These are phyloP conservation scores for Spodoptera exigua DNA, from an alignment of 2,888 invertebrate genomes.

Conservation along the genomic window DNA sequence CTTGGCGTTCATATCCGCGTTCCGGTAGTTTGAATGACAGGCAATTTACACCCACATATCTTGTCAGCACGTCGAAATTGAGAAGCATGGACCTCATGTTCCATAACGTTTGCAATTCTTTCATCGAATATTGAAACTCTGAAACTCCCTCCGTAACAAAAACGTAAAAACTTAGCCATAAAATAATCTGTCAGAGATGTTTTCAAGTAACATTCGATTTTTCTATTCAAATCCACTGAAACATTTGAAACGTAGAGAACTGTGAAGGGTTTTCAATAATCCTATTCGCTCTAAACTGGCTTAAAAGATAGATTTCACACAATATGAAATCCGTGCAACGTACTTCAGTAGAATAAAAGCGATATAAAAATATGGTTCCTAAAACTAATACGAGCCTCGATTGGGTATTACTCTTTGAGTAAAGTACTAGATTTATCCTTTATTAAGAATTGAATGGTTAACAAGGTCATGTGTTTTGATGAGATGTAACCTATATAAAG, in stretches of 20 bases:
- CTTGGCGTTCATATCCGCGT: slow-evolving; percentile 25
- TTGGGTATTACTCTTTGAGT: slow-evolving; percentile 24
- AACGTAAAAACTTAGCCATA: no score
- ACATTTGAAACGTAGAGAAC: no score
- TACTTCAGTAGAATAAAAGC: background rate
- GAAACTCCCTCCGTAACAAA: no score
- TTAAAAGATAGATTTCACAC: no score
- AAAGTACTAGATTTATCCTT: slow-evolving; percentile 42
- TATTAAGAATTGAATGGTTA: slow-evolving; percentile 54
- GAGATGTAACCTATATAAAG: slow-evolving; percentile 57
- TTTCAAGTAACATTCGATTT: no score
- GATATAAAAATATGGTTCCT: slow-evolving; percentile 1
- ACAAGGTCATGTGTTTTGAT: slow-evolving; percentile 58
- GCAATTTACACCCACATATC: slow-evolving; percentile 16
- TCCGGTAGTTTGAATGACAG: slow-evolving; percentile 35
- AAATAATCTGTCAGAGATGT: no score
- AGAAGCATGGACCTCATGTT: background rate
- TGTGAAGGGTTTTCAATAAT: no score
- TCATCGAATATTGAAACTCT: background rate
- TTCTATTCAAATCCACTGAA: no score
- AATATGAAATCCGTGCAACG: background rate
- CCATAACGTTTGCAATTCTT: background rate
- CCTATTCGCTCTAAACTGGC: no score
- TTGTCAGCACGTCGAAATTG: slow-evolving; percentile 1
- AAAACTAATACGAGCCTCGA: slow-evolving; percentile 12